Base-by-base conservation (phyloP, 2,888 invertebrate species). In the Seira musarum region DNA sequence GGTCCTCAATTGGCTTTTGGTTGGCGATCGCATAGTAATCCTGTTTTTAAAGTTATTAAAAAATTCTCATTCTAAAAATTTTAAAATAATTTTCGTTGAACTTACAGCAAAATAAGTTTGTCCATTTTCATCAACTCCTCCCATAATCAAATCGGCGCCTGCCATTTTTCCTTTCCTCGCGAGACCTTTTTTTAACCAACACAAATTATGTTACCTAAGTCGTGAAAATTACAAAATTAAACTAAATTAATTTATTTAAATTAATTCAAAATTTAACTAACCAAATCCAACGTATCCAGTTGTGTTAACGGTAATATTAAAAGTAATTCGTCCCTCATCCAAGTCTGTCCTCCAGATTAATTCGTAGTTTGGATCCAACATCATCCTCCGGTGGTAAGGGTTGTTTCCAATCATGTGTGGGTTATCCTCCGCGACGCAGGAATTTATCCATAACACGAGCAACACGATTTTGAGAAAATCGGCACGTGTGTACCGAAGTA, bases 161-260 rank as follows among this genome's bases (percentile, higher is more conserved):
- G 25, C 30, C 79, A 79, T 79, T 67, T 79, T 73, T 19, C 77
- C 77, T 5, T 24, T 30, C 30, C 46, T 22, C 13, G 53, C 53
- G n/a, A 53, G 40, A 13, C 40, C 40, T 30, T 30, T n/a, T n/a
- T n/a, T n/a, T n/a, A n/a, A n/a, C n/a, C n/a, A n/a, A n/a, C n/a
- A n/a, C n/a, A n/a, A n/a, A n/a, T n/a, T n/a, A n/a, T n/a, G n/a
- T n/a, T n/a, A n/a, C n/a, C n/a, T n/a, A n/a, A n/a, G n/a, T n/a
- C n/a, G n/a, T n/a, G n/a, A n/a, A n/a, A n/a, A n/a, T n/a, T n/a
- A n/a, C n/a, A n/a, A n/a, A n/a, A n/a, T n/a, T n/a, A n/a, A n/a
- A n/a, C n/a, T n/a, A n/a, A n/a, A n/a, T n/a, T n/a, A n/a, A n/a
- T n/a, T n/a, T n/a, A n/a, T n/a, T n/a, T 49, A 6, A 21, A 49